Evolutionary conservation across 2,113 vertebrate genomes (phyloP).

Genomic region (Sphyrna mokarran): DNA sequence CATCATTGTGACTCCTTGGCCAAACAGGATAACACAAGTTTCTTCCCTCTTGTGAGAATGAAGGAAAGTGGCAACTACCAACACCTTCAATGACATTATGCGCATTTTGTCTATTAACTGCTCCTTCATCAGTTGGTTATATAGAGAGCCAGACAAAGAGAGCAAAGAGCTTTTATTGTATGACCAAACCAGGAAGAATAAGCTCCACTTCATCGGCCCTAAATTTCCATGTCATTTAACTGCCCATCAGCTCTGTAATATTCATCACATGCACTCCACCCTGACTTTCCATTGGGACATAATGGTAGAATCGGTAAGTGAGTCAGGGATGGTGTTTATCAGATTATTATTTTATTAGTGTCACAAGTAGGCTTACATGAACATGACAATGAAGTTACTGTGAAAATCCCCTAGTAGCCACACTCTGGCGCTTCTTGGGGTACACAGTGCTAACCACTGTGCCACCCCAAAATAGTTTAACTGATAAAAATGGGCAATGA

Average conservation of each 20-base stretch:
- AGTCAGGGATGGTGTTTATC: not conserved
- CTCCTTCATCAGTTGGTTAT: not conserved
- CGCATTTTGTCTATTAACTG: not conserved
- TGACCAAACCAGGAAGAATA: not conserved
- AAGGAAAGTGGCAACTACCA: not conserved
- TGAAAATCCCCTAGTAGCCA: too few relatives aligned
- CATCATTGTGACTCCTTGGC: too few relatives aligned
- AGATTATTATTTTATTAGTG: too few relatives aligned
- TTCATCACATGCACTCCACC: not conserved
- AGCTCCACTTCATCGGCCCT: not conserved
- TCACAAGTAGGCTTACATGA: too few relatives aligned
- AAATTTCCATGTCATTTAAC: not conserved
- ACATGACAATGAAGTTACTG: too few relatives aligned
- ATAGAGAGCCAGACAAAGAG: not conserved
- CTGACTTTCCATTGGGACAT: not conserved
- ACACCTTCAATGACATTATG: not conserved
- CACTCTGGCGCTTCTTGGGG: too few relatives aligned
- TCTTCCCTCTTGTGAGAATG: not conserved
- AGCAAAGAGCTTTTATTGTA: not conserved
- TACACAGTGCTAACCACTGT: too few relatives aligned
- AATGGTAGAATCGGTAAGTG: not conserved
- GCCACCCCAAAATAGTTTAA: too few relatives aligned
- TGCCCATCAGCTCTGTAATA: not conserved
- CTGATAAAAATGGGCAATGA: too few relatives aligned
- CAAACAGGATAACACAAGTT: not conserved